Conservation (phyloP, 2,797 vertebrate species). For the Schizopygopsis malacanthus region DNA sequence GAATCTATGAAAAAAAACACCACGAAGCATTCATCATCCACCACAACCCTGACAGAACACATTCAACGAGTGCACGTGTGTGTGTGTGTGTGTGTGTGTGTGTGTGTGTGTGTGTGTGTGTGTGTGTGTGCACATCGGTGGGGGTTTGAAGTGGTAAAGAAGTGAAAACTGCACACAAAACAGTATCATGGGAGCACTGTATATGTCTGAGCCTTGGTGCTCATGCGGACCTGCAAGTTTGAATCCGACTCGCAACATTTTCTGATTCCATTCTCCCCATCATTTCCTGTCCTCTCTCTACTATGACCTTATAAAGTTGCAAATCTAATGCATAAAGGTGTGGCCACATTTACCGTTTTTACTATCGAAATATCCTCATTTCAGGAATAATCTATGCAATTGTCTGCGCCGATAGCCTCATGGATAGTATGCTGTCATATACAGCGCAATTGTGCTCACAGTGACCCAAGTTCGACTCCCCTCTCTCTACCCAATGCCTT, state of each 20-base stretch:
- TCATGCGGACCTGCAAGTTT: not conserved
- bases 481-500: not conserved
- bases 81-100: not conserved
- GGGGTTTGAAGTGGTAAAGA: constrained; percentile 18
- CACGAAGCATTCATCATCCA: constrained; percentile 44
- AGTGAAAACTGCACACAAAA: not conserved
- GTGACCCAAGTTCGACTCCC: not conserved
- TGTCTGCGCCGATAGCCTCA: too few relatives aligned
- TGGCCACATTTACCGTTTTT: not conserved
- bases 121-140: not conserved
- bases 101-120: too few relatives aligned
- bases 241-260: not conserved
- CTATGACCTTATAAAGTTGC: not conserved
- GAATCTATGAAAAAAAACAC: constrained; percentile 30
- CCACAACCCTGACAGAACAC: constrained; percentile 25
- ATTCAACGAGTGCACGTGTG: not conserved
- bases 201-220: not conserved
- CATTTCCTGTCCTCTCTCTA: not conserved
- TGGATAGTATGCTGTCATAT: too few relatives aligned
- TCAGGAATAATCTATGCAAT: not conserved
- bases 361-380: not conserved
- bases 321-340: not conserved
- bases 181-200: not conserved
- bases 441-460: too few relatives aligned
- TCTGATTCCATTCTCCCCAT: not conserved